Percentiles rank a stretch among this genome's conserved stretches.
Evolutionary conservation across 2,113 vertebrate species (phyloP).

Genomic region (Vicugna pacos): DNA sequence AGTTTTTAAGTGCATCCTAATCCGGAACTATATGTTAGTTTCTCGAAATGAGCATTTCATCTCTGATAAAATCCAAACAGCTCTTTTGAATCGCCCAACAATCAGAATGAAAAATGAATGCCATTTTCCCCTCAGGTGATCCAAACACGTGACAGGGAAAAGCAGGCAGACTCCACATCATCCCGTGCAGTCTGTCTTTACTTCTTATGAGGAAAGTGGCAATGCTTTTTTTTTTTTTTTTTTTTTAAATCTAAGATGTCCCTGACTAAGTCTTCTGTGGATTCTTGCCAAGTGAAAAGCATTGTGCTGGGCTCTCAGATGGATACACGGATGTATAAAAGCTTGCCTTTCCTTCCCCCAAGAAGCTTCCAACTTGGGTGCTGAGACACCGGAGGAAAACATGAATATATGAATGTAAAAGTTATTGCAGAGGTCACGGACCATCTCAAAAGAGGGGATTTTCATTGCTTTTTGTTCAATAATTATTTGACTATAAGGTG

Average conservation of each 20-base stretch:
- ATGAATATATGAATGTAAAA: not conserved
- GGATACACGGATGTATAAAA: accelerated
- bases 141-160: not conserved
- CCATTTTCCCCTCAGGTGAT: conserved; percentile 30
- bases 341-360: not conserved
- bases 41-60: conserved; percentile 43
- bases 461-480: not conserved
- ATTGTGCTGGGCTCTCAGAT: not conserved
- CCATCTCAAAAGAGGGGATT: not conserved
- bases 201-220: not conserved
- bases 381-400: not conserved
- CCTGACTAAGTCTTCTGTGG: not conserved
- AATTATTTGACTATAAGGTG: not conserved
- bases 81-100: not conserved
- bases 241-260: too few relatives aligned
- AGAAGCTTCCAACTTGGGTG: not conserved
- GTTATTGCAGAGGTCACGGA: not conserved
- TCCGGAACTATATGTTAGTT: conserved; percentile 56
- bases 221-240: not conserved
- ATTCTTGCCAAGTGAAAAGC: not conserved
- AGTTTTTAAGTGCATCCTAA: conserved; percentile 63
- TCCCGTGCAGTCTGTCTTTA: not conserved
- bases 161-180: not conserved
- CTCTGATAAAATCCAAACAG: conserved; percentile 45
- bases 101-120: conserved; percentile 18